Evolutionary conservation across 2,113 vertebrate species (phyloP).

Genomic region (Cebus imitator): DNA sequence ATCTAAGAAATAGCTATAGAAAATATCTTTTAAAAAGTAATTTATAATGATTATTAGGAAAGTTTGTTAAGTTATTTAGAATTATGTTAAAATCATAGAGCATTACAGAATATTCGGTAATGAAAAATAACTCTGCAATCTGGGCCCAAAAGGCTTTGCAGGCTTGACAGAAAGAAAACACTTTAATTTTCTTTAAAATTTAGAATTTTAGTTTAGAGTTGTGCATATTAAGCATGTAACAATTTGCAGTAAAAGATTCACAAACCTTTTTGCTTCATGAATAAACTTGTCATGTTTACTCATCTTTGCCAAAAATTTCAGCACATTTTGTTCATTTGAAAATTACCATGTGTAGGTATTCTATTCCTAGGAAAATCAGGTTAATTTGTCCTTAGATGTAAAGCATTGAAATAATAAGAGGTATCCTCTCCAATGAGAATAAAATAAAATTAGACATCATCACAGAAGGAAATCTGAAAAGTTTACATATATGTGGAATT

Average conservation of each 20-base stretch:
- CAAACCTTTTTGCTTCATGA: neutral
- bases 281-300: neutral
- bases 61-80: neutral
- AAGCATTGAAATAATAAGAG: neutral
- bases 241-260: neutral
- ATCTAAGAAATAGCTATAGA: neutral
- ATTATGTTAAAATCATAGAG: neutral
- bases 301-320: neutral
- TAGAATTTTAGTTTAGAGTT: neutral
- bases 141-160: neutral
- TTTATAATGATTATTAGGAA: neutral
- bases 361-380: neutral
- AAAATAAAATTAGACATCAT: neutral
- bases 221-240: neutral
- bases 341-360: neutral
- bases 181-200: neutral
- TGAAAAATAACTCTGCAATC: neutral
- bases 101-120: neutral
- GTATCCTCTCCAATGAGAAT: neutral
- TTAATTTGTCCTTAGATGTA: neutral
- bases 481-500: neutral
- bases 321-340: neutral
- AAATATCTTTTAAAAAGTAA: slow-evolving; percentile 10
- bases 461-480: neutral
- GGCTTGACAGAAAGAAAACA: neutral